A percentile compares a stretch with the other conserved stretches of the same genome.
These are phyloP conservation scores for Hippocampus zosterae DNA, from an alignment of 2,113 vertebrate species.

Conservation along the genomic window DNA sequence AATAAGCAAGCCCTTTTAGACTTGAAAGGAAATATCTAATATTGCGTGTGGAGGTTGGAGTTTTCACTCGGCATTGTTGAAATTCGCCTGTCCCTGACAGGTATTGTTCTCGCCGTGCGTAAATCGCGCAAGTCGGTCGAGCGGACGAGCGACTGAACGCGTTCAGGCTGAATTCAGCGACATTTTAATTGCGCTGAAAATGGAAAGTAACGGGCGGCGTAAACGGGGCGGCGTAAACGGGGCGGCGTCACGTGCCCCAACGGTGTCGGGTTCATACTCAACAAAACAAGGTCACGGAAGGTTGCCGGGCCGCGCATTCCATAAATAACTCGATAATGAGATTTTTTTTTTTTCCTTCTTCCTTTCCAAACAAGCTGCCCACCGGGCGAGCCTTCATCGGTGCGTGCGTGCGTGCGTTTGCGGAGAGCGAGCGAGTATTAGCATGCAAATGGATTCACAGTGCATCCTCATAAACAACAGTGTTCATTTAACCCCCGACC, in stretches of 20 bases:
- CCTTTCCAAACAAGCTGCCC: conserved; percentile 88
- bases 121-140: conserved; percentile 52
- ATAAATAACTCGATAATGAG: conserved; percentile 99
- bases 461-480: conserved; percentile 99
- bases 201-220: conserved; percentile 85
- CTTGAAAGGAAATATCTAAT: neutral
- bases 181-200: conserved; percentile 93
- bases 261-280: conserved; percentile 99
- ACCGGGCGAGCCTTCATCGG: conserved; percentile 61
- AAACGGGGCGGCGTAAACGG: no score
- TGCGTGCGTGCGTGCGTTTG: conserved; percentile 60
- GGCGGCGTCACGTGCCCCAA: conserved; percentile 82
- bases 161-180: conserved; percentile 93
- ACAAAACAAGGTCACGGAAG: conserved; percentile 95
- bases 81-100: neutral
- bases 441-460: conserved; percentile 99
- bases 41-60: neutral
- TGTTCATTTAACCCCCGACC: conserved; percentile 99
- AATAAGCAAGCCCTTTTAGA: no score
- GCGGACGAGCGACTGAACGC: conserved; percentile 56
- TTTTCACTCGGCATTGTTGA: neutral
- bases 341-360: conserved; percentile 66
- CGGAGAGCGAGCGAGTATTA: conserved; percentile 87
- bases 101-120: conserved; percentile 36
- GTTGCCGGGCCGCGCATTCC: conserved; percentile 91